Percentiles rank a stretch among this genome's conserved stretches.
phyloP scores from a whole-genome alignment of 1,140 invertebrate genomes.

The Drosophila takahashii region DNA sequence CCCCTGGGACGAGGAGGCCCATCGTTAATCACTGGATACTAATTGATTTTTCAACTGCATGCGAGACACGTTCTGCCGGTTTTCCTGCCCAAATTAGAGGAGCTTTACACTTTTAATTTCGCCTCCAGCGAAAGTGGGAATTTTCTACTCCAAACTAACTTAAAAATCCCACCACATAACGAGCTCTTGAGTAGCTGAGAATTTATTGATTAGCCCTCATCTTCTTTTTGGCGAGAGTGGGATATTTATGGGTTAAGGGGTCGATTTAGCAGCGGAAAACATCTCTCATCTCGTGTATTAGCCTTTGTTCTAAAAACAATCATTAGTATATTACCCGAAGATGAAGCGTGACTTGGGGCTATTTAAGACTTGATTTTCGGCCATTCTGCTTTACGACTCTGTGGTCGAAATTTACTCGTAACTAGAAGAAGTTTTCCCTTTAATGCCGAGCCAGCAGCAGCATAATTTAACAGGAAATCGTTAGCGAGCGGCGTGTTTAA shows the following conservation, averaged over 20 bases:
- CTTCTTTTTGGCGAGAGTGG: constrained; percentile 9
- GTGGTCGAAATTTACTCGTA: constrained; percentile 22
- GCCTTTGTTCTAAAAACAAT: constrained; percentile 35
- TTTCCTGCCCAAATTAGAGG: constrained; percentile 52
- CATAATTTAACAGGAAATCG: constrained; percentile 79
- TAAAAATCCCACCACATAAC: constrained; percentile 53
- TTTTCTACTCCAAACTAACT: constrained; percentile 13
- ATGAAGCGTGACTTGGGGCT: constrained; percentile 41
- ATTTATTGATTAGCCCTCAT: constrained; percentile 63
- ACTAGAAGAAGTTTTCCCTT: constrained; percentile 43
- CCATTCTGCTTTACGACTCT: constrained; percentile 16
- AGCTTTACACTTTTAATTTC: constrained; percentile 78
- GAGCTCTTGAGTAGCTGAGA: constrained; percentile 72
- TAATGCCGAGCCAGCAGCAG: constrained; percentile 61
- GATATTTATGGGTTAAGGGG: constrained; percentile 56
- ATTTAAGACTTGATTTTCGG: constrained; percentile 53
- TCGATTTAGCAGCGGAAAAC: constrained; percentile 36
- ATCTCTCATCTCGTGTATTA: constrained; percentile 22
- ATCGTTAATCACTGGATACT: constrained; percentile 72
- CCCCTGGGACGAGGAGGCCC: constrained; percentile 32
- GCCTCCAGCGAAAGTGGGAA: constrained; percentile 65
- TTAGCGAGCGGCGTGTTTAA: constrained; percentile 59
- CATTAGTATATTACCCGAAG: constrained; percentile 41
- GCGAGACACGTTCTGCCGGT: constrained; percentile 34
- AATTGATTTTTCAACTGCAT: constrained; percentile 73